Conservation (phyloP, 1,140 invertebrate species). For the Bradysia coprophila region DNA sequence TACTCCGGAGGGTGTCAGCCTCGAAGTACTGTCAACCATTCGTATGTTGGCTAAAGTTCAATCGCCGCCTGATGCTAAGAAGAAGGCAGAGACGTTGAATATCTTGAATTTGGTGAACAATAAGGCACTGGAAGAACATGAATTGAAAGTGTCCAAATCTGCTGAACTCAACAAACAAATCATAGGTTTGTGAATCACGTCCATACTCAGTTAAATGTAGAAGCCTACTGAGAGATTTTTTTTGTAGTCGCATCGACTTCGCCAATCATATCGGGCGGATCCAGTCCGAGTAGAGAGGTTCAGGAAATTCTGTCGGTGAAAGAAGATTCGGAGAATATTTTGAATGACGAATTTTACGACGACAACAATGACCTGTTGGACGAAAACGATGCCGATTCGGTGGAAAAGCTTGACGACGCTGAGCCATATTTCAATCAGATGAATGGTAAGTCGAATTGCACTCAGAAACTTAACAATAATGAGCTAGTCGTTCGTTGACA, state of each 20-base stretch:
- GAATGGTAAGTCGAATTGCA: no score
- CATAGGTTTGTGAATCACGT: constrained; percentile 5
- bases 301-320: constrained; percentile 51
- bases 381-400: constrained; percentile 5
- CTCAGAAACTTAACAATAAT: no score
- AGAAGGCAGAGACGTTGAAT: constrained; percentile 10
- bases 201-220: no score
- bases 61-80: constrained; percentile 5
- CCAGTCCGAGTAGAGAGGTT: constrained; percentile 72
- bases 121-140: constrained; percentile 17
- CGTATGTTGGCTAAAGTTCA: constrained; percentile 20
- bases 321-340: constrained; percentile 16
- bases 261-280: constrained; percentile 33
- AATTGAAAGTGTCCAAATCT: constrained; percentile 18
- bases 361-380: constrained; percentile 12
- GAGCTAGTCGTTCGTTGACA: no score
- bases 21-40: constrained; percentile 18
- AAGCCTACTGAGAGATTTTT: no score
- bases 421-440: no score
- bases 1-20: constrained; percentile 13
- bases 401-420: no score
- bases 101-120: constrained; percentile 20
- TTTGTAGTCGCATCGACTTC: no score
- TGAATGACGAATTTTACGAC: constrained; percentile 5
- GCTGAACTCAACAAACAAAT: constrained; percentile 17